Evolutionary conservation across 2,113 vertebrate species (phyloP), one percentile per base, ranked within the genome.

Genomic region (Ailuropoda melanoleuca): DNA sequence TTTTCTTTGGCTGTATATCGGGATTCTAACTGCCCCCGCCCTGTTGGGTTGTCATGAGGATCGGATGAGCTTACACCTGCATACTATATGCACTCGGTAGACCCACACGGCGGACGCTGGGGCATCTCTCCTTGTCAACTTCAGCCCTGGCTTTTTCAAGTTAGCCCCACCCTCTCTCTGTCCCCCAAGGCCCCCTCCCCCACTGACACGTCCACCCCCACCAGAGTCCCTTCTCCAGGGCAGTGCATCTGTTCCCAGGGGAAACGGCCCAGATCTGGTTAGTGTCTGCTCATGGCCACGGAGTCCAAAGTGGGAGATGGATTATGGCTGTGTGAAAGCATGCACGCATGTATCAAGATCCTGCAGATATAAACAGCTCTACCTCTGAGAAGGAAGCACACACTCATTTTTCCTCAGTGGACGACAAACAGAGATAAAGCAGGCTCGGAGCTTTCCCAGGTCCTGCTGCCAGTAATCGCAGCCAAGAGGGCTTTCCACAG

Each of bases 361-460:
- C 84, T 95, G 77, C 48, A 82, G 70, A 92, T 95, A 90, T 98
- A 98, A 98, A 98, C 97, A 98, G 90, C 84, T 81, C 93, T 4
- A 19, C 94, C 92, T 92, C 88, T 29, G 66, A 92, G 88, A 92
- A 97, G 97, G 98, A 98, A 98, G 97, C 90, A 34, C 11, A 56
- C 37, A 72, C 95, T 97, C 97, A 95, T 98, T 98, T 97, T 96
- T 97, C 96, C 90, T 97, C 75, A 9, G 87, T 37, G 84, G 90
- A 97, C 0, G 97, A 98, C 97, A 98, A 94, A 90, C 46, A 96
- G 95, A 98, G 92, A 97, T 58, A 98, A 98, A 96, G 91, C 98
- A 97, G 95, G 78, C 24, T 2, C 90, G 78, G 39, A 97, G 48
- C 60, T 85, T 96, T 94, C 92, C 89, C 70, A 88, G 95, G 87